Conservation (phyloP, 1,140 invertebrate genomes). For the Diorhabda carinulata region DNA sequence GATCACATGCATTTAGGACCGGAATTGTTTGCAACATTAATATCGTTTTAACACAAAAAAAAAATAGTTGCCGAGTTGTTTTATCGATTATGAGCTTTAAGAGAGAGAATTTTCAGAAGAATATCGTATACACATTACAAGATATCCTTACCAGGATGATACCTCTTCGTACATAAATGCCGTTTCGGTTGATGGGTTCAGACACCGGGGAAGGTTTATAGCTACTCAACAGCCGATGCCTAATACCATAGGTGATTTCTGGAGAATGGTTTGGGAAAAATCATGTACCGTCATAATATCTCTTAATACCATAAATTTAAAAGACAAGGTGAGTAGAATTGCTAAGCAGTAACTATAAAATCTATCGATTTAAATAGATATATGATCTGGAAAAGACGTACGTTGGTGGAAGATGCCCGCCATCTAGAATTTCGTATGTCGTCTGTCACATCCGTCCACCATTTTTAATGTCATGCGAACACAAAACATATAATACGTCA, state of each 20-base stretch:
- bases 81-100: no score
- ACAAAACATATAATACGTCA: no score
- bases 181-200: slow-evolving; percentile 32
- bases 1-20: not conserved
- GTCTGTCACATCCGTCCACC: no score
- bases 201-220: slow-evolving; percentile 42
- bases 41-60: no score
- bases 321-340: slow-evolving; percentile 29
- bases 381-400: no score
- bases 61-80: no score
- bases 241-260: slow-evolving; percentile 56
- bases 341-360: no score
- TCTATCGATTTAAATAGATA: no score
- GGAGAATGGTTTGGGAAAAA: slow-evolving; percentile 59
- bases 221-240: slow-evolving; percentile 54
- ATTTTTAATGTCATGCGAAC: no score
- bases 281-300: slow-evolving; percentile 54
- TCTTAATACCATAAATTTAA: slow-evolving; percentile 44
- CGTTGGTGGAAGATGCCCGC: no score
- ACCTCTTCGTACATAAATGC: slow-evolving; percentile 34
- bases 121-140: slow-evolving; percentile 20
- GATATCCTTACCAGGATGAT: slow-evolving; percentile 22
- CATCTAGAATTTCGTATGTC: no score
- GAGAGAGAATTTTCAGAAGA: not conserved
- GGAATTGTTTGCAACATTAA: not conserved